Evolutionary conservation across 2,888 invertebrate species (phyloP), one percentile per base, ranked within the genome.

Genomic region (Dromius quadrimaculatus): DNA sequence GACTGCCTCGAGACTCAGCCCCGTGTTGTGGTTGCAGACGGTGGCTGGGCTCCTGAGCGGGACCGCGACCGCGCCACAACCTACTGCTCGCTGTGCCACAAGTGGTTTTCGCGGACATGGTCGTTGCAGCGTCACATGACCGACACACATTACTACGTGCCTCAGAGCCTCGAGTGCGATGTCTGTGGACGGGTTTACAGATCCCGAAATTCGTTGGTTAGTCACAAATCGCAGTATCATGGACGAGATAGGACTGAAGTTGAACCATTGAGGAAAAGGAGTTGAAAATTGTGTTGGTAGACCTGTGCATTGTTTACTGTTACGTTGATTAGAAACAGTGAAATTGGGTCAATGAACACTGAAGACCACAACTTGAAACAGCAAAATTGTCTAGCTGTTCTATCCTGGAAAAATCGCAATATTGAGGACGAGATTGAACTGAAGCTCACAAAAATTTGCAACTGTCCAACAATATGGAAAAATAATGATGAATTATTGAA

Each of bases 171-270:
- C 43, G 80, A 82, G 17, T 85, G 84, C 75, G 83, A 84, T 72
- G 80, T 82, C 59, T 85, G 84, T 77, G 84, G 84, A 71, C 79
- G 83, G 57, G 81, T 80, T 65, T 84, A 84, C 78, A 82, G 84
- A 64, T 84, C 84, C 28, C 79, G 83, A 66, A 85, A 84, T 76
- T 84, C 83, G 74, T 77, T 85, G 66, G 81, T 84, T 76, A 84
- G 84, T 73, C 84, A 85, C 76, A 82, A 82, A 75, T 84, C 83
- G 74, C 84, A 84, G 76, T 85, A 84, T 76, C 84, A 84, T 76
- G 83, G 76, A 62, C 72, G 36, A n/a, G n/a, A n/a, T 36, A 36
- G n/a, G 13, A 36, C n/a, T 36, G 13, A 13, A n/a, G n/a, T n/a
- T n/a, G 45, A 11, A 45, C 45, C 45, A 45, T 17, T 9, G 45